These are phyloP conservation scores for Mellivora capensis DNA, from an alignment of 2,113 vertebrate species.

Conservation along the genomic window DNA sequence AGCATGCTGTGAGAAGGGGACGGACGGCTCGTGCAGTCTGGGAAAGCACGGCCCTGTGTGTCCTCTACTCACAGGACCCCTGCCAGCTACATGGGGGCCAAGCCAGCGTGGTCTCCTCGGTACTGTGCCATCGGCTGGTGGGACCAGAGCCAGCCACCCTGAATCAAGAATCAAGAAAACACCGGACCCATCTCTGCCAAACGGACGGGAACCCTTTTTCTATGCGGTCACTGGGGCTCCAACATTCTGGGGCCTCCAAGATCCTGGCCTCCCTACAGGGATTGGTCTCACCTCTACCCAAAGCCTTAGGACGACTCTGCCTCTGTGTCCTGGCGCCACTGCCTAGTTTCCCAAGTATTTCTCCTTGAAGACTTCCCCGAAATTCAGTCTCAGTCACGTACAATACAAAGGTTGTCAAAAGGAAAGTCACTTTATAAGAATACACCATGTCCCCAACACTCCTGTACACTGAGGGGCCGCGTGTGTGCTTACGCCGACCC, in stretches of 20 bases:
- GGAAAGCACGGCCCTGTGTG: not conserved
- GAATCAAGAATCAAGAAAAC: not conserved
- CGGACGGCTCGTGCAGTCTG: not conserved
- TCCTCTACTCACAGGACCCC: not conserved
- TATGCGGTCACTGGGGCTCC: accelerated
- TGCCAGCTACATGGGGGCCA: not conserved
- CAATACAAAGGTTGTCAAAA: conserved; percentile 25
- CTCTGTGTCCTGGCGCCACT: not conserved
- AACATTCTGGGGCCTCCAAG: not conserved
- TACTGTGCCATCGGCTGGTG: not conserved
- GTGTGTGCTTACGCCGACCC: not conserved
- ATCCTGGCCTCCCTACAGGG: not conserved
- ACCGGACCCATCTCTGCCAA: not conserved
- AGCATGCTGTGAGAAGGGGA: too few species aligned
- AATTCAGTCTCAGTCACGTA: conserved; percentile 48
- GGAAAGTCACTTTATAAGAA: conserved; percentile 45
- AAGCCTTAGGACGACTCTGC: not conserved
- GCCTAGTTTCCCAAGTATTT: not conserved
- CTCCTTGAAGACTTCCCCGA: conserved; percentile 58
- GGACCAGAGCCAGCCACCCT: not conserved
- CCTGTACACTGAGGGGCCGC: accelerated
- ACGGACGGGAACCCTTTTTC: not conserved
- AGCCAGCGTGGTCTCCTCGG: accelerated
- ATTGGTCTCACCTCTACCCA: accelerated
- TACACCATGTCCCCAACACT: not conserved